Conservation (phyloP, 2,113 vertebrate genomes). For the Falco punctatus region DNA sequence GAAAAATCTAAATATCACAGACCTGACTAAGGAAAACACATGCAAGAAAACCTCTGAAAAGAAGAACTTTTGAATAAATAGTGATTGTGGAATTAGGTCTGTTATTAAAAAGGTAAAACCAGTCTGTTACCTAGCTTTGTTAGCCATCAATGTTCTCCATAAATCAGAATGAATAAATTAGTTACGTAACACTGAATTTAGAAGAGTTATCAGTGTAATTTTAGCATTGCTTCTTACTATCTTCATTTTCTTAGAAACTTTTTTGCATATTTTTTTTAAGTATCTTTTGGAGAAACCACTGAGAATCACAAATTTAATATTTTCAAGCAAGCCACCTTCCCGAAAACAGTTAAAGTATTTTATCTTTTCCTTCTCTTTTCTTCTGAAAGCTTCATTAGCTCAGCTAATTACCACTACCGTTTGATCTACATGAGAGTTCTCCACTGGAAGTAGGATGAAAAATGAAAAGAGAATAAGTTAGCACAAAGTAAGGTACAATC, state of each 20-base stretch:
- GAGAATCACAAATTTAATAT: background rate
- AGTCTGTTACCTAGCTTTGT: background rate
- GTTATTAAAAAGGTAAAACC: background rate
- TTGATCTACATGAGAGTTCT: background rate
- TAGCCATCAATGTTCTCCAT: background rate
- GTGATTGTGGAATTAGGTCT: background rate
- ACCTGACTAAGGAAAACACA: background rate
- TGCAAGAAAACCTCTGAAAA: background rate
- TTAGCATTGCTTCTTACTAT: background rate
- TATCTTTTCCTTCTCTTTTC: background rate
- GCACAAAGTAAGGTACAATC: background rate
- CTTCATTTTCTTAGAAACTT: background rate
- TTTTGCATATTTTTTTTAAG: background rate
- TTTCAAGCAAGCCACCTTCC: background rate
- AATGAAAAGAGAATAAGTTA: background rate
- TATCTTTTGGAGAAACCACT: background rate
- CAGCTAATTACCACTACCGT: background rate
- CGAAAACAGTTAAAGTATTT: background rate
- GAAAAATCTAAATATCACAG: background rate
- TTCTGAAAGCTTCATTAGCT: background rate
- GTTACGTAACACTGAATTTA: background rate
- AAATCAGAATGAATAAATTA: background rate
- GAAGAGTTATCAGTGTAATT: background rate
- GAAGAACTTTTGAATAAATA: background rate
- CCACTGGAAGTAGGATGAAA: background rate